Evolutionary conservation across 2,888 invertebrate species (phyloP), one percentile per base, ranked within the genome.

Genomic region (Saturnia pavonia): DNA sequence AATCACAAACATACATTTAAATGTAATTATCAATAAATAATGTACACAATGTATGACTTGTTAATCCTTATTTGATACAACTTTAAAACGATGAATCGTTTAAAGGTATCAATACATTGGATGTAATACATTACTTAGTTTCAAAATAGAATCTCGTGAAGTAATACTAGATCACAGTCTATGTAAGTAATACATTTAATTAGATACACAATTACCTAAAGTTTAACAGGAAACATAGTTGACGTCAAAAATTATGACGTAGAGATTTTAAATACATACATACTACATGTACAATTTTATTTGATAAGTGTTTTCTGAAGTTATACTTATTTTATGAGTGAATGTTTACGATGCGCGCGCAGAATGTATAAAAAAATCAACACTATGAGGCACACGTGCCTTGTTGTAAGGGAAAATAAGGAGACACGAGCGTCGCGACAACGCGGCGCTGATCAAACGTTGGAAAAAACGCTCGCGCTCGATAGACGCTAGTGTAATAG

Each of bases 141-240:
- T 91, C 89, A 91, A 90, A 90, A 91, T 91, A 93, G 91, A 90
- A 90, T 85, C 84, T 90, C 89, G 89, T 87, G 90, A 92, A 93
- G 89, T 92, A 89, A 91, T 85, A 85, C 93, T 93, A 93, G 89
- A 93, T 93, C 93, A 93, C 93, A 93, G 93, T 91, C 92, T 93
- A 91, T 92, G 82, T 90, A 90, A 91, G 91, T 84, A 88, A 90
- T 91, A 91, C 87, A 91, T 86, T 82, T 81, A 85, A 80, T 82
- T 86, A 87, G 85, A 87, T 84, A 88, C 87, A 91, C 85, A 86
- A 87, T 88, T 88, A 87, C 81, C 88, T 91, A 89, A 74, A 85
- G 80, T 78, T 87, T 86, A 81, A 88, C 85, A 87, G 83, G 84
- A 89, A 88, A 89, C 83, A 85, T 73, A 77, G 74, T 84, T 78